phyloP scores from a whole-genome alignment of 2,888 invertebrate genomes.

The Aproaerema taeniolella region DNA sequence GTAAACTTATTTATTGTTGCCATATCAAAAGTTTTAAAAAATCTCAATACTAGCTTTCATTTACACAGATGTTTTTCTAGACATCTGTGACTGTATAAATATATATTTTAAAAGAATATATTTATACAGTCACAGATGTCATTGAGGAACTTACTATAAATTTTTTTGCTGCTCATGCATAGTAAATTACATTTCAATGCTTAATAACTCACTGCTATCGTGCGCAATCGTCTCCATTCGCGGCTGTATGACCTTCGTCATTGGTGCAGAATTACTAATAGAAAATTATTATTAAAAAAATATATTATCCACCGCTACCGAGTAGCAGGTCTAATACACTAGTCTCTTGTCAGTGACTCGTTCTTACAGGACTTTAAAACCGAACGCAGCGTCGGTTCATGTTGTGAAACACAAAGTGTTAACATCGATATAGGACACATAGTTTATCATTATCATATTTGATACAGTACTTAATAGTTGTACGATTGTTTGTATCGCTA shows the following conservation, averaged over 20 bases:
- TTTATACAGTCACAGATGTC: too few relatives aligned
- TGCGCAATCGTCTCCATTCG: not conserved
- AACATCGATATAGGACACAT: constrained; percentile 41
- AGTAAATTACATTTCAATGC: not conserved
- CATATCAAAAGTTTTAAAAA: too few relatives aligned
- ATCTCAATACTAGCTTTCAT: too few relatives aligned
- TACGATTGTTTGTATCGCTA: constrained; percentile 64
- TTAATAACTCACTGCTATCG: not conserved
- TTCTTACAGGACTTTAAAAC: constrained; percentile 54
- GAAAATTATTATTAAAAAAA: constrained; percentile 2
- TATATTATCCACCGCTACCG: constrained; percentile 31
- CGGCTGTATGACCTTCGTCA: constrained; percentile 9
- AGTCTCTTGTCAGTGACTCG: constrained; percentile 54
- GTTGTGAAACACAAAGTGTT: constrained; percentile 62
- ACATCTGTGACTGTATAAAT: too few relatives aligned
- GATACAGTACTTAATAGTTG: constrained; percentile 67
- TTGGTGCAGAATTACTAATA: constrained; percentile 16
- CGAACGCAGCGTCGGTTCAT: constrained; percentile 34
- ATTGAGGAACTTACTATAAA: too few relatives aligned
- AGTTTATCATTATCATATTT: constrained; percentile 34
- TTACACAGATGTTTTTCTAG: too few relatives aligned
- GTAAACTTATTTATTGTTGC: too few relatives aligned
- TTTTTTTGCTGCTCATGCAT: too few relatives aligned
- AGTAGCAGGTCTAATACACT: constrained; percentile 41
- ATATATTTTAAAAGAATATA: too few relatives aligned